Base-by-base conservation (phyloP, 2,113 vertebrate genomes). In the Microcebus griseorufus region DNA sequence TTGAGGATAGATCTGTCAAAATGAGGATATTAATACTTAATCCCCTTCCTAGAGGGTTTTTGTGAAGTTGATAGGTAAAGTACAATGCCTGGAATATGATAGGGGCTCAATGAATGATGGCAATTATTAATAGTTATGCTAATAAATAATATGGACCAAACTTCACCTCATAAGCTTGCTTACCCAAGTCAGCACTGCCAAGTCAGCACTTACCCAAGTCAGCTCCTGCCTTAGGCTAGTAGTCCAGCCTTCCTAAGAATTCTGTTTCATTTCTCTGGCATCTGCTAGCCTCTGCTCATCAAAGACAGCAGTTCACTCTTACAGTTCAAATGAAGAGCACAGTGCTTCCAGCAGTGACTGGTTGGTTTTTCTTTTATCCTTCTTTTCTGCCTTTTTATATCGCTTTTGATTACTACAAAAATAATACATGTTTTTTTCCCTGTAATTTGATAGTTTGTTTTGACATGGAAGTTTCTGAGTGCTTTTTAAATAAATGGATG, bases 121-220 rank as follows among this genome's bases (percentile, higher is more conserved):
- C 1, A 11, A 85, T 94, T 87, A 83, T 65, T 81, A 82, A 81
- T 94, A 88, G 97, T 95, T 88, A 94, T 70, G 79, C 92, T 92
- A 97, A 95, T 97, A 97, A 97, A 89, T 89, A 82, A 95, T 16
- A 75, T 96, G 95, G 89, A 60, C 95, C 86, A 90, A 85, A 45
- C 62, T 94, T 93, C 86, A 91, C 92, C 88, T 67, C 55, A 29
- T 55, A 79, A 64, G 37, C 62, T 70, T 39, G 82, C 87, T 95
- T 73, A 51, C 82, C 96, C 93, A 58, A 86, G 95, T 93, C 94
- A 96, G 95, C 96, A 93, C n/a, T 93, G 42, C 96, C 93, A 58
- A 86, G 95, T 93, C 94, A 96, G 95, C 96, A 93, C n/a, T 93
- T 81, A 69, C 16, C 42, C 42, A 42, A 42, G 42, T 42, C 88